Evolutionary conservation across 1,140 invertebrate genomes (phyloP), one percentile per base, ranked within the genome.

Genomic region (Rhagoletis pomonella): DNA sequence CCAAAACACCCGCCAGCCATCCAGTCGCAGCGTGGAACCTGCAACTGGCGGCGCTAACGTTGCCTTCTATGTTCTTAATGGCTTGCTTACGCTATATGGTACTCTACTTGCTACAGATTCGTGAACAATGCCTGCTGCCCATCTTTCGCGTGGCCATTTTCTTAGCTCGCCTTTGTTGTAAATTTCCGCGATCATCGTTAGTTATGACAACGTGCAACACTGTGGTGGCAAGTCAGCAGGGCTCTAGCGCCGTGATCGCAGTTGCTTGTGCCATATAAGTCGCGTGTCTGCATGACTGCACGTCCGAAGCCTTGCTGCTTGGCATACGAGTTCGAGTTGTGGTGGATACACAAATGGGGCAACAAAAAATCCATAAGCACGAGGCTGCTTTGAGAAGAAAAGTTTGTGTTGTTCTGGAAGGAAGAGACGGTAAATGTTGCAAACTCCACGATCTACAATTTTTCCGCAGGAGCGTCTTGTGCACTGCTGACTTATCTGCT

Each of bases 271-370:
- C 73, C 73, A 55, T 81, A 81, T 81, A 81, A 81, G 73, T 55
- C 73, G 73, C 73, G 44, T 81, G 73, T 81, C 73, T 81, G 73
- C 73, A 81, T 81, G 73, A 55, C 73, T 81, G 73, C 73, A 81
- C 73, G 73, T 81, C 73, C 14, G 6, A 14, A 42, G 17, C 42
- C 47, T 81, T 81, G 73, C 47, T 19, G 47, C n/a, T 67, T 67
- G 47, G 60, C 60, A 62, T 62, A 62, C 4, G 3, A 10, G 17
- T 55, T 17, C n/a, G 73, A 58, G 9, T 81, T 7, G 47, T 14
- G 47, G n/a, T 1, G 47, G 7, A 55, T 0, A 4, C 19, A 81
- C 17, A 73, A 81, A 44, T 7, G n/a, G 17, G 50, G 47, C 73
- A 19, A 44, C 39, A 81, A 77, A 77, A 55, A 55, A 55, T 9